Evolutionary conservation across 1,140 invertebrate species (phyloP).

Genomic region (Drosophila teissieri): DNA sequence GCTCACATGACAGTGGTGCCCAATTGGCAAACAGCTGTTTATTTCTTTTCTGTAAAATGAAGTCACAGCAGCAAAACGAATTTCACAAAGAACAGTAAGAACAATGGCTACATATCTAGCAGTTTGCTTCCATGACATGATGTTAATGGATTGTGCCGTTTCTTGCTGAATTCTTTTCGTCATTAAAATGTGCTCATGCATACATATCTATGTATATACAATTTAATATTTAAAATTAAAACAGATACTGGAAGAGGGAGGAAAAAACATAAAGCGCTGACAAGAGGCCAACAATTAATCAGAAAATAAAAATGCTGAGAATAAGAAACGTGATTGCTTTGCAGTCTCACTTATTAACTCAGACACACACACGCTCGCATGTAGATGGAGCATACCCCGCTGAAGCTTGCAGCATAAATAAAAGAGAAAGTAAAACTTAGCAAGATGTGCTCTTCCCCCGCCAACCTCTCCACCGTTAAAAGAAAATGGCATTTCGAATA

Average conservation of each 20-base stretch:
- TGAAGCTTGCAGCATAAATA: constrained; percentile 69
- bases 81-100: constrained; percentile 42
- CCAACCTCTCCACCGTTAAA: neutral
- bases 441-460: constrained; percentile 37
- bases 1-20: constrained; percentile 7
- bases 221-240: constrained; percentile 13
- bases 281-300: constrained; percentile 56
- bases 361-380: constrained; percentile 14
- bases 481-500: constrained; percentile 52
- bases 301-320: constrained; percentile 50
- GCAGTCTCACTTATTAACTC: constrained; percentile 3
- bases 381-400: constrained; percentile 17
- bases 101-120: constrained; percentile 3
- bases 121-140: constrained; percentile 1
- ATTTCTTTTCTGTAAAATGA: constrained; percentile 13
- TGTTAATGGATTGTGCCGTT: constrained; percentile 42
- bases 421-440: constrained; percentile 77
- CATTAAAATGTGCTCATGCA: constrained; percentile 53
- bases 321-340: constrained; percentile 55
- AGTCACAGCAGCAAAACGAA: constrained; percentile 30
- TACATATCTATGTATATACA: constrained; percentile 1
- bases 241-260: constrained; percentile 12
- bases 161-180: constrained; percentile 61
- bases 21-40: constrained; percentile 25
- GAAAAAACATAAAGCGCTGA: constrained; percentile 56